Conservation (phyloP, 2,888 invertebrate species). For the Temnothorax ravouxi region DNA sequence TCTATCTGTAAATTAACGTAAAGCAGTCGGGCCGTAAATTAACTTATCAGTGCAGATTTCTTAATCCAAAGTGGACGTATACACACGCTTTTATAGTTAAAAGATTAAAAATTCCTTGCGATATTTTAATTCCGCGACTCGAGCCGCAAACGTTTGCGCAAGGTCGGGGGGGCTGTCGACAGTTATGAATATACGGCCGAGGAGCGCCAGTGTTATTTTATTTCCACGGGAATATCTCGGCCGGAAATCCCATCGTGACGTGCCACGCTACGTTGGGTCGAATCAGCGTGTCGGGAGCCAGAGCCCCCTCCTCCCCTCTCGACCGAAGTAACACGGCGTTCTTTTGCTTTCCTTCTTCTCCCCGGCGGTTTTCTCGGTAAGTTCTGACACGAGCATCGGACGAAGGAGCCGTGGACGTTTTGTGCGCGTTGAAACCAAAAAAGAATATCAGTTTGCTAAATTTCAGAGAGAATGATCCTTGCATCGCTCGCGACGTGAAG, state of each 20-base stretch:
- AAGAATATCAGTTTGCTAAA: conserved; percentile 49
- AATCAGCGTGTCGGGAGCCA: conserved; percentile 55
- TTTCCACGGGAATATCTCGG: conserved; percentile 55
- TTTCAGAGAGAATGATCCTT: conserved; percentile 46
- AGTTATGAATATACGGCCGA: conserved; percentile 55
- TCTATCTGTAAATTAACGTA: neutral
- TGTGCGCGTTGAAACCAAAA: conserved; percentile 30
- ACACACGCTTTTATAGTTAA: conserved; percentile 22
- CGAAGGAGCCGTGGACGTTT: conserved; percentile 36
- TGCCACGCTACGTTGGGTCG: conserved; percentile 56
- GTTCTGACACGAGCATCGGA: conserved; percentile 54
- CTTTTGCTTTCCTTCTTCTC: conserved; percentile 29
- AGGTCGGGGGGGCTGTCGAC: conserved; percentile 48
- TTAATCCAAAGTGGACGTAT: neutral
- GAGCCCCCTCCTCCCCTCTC: neutral
- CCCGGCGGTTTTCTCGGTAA: conserved; percentile 43
- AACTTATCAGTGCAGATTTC: neutral
- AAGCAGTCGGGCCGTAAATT: neutral
- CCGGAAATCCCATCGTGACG: conserved; percentile 60
- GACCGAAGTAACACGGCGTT: conserved; percentile 57
- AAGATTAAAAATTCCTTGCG: conserved; percentile 42
- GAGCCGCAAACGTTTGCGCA: conserved; percentile 49
- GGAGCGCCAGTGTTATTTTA: conserved; percentile 54
- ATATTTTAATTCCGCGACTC: conserved; percentile 51
- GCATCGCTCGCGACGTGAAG: conserved; percentile 3